phyloP scores from a whole-genome alignment of 2,113 vertebrate genomes.

The Scomber colias region DNA sequence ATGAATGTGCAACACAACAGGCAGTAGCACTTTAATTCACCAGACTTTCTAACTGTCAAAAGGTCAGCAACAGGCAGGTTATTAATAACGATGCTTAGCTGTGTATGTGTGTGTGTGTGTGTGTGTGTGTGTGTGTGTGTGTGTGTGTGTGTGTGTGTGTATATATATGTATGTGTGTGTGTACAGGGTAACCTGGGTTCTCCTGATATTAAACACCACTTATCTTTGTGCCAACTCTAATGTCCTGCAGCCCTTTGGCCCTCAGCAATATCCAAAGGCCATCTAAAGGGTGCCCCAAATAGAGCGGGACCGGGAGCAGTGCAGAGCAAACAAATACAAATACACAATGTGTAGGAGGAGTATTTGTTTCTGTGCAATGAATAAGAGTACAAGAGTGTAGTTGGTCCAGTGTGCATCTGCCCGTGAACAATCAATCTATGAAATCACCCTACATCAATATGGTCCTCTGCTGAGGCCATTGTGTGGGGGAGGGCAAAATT shows the following conservation, averaged over 20 bases:
- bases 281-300: constrained; percentile 64
- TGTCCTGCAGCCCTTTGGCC: constrained; percentile 38
- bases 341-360: neutral
- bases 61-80: constrained; percentile 79
- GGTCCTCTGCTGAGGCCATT: constrained; percentile 47
- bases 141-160: constrained; percentile 31
- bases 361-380: constrained; percentile 36
- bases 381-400: constrained; percentile 24
- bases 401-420: constrained; percentile 48
- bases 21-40: constrained; percentile 36
- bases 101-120: constrained; percentile 31
- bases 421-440: constrained; percentile 67
- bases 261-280: constrained; percentile 52
- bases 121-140: constrained; percentile 25
- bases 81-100: constrained; percentile 80
- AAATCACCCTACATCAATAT: constrained; percentile 73
- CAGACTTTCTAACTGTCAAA: constrained; percentile 68
- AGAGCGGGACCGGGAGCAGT: constrained; percentile 3
- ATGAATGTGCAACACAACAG: constrained; percentile 8
- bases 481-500: constrained; percentile 54
- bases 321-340: constrained; percentile 35
- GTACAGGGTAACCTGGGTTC: constrained; percentile 69
- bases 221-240: constrained; percentile 65
- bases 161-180: neutral
- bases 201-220: constrained; percentile 66